A percentile compares a stretch with the other conserved stretches of the same genome.
These are phyloP conservation scores for Heliconius ismenius DNA, from an alignment of 2,888 invertebrate species.

Conservation along the genomic window DNA sequence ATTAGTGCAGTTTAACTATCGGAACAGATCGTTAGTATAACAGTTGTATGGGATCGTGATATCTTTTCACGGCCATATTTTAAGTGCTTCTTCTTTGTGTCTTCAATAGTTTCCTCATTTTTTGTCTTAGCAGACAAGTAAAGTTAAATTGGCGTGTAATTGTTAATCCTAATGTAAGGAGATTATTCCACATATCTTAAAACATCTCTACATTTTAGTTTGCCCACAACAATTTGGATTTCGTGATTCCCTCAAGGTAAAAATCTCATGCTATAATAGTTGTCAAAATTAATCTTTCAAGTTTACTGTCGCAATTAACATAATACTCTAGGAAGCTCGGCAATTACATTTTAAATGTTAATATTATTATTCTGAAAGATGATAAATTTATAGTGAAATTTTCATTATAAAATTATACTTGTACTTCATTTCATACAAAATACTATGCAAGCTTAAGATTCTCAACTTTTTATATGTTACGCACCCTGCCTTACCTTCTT, in stretches of 20 bases:
- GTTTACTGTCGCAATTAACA: background rate
- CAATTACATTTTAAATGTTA: too few species aligned
- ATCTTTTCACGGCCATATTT: conserved; percentile 58
- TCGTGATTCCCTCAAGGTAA: conserved; percentile 22
- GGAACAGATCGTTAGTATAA: conserved; percentile 46
- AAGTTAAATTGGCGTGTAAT: conserved; percentile 36
- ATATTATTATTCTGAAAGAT: too few species aligned
- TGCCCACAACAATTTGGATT: background rate
- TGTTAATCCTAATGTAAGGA: conserved; percentile 26
- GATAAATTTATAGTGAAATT: too few species aligned
- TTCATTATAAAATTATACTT: too few species aligned
- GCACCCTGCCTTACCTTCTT: too few species aligned
- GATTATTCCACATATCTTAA: conserved; percentile 23
- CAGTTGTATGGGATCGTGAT: conserved; percentile 55
- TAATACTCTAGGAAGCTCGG: background rate
- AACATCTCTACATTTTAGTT: conserved; percentile 7
- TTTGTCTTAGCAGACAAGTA: conserved; percentile 33
- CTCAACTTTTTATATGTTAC: too few species aligned
- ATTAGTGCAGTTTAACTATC: conserved; percentile 37
- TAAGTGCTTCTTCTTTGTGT: conserved; percentile 59
- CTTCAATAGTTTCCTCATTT: conserved; percentile 54
- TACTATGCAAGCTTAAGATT: too few species aligned
- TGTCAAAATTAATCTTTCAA: conserved; percentile 15
- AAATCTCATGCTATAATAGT: background rate
- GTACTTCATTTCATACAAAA: too few species aligned